Conservation (phyloP, 35 echinoderm and acorn worm genomes). For the Lytechinus pictus region DNA sequence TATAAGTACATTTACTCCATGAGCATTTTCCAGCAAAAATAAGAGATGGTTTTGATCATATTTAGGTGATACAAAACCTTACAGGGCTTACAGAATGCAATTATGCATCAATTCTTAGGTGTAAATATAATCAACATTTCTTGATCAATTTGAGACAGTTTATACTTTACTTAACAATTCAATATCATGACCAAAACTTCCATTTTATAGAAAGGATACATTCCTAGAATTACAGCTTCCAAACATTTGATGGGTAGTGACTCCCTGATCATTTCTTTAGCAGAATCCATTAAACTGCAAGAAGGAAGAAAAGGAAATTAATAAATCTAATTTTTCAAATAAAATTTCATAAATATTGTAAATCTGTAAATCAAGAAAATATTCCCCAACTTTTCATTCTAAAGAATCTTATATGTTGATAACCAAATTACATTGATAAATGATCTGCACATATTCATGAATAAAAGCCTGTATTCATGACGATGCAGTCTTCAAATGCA, state of each 20-base stretch:
- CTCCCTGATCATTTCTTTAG: slow-evolving; percentile 98
- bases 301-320: slow-evolving; percentile 12
- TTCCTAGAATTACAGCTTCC: slow-evolving; percentile 89
- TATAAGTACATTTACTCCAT: too few species aligned
- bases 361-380: background rate
- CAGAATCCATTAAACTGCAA: slow-evolving; percentile 84
- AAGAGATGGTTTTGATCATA: too few species aligned
- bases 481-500: background rate
- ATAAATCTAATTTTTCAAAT: background rate
- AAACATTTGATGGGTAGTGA: slow-evolving; percentile 97
- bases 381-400: background rate
- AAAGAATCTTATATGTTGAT: background rate
- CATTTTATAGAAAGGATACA: slow-evolving; percentile 81
- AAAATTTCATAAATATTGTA: background rate
- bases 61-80: too few species aligned
- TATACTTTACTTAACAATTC: background rate
- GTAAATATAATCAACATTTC: too few species aligned
- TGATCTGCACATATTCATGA: background rate
- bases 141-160: too few species aligned
- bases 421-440: background rate
- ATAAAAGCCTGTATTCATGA: background rate
- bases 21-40: too few species aligned
- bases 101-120: too few species aligned
- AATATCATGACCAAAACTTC: background rate
- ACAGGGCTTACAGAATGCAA: too few species aligned